Conservation (phyloP, 2,888 invertebrate genomes). For the Seira ritae region DNA sequence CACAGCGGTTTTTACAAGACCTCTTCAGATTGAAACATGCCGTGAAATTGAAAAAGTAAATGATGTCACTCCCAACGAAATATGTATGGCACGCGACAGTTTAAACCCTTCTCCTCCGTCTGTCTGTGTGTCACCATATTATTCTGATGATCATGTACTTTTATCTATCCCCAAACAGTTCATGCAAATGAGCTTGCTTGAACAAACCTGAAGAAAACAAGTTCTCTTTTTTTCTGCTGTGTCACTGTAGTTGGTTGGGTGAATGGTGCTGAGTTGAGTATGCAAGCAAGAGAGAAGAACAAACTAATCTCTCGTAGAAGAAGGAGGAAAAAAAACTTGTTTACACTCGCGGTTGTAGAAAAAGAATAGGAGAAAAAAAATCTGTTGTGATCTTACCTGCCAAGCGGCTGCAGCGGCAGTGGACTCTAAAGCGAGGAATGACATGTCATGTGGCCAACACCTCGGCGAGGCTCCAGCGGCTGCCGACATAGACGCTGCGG, state of each 20-base stretch:
- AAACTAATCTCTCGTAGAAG: background rate
- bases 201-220: background rate
- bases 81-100: background rate
- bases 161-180: too few relatives aligned
- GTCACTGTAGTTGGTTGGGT: too few relatives aligned
- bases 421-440: slow-evolving; percentile 71
- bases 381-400: slow-evolving; percentile 67
- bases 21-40: too few relatives aligned
- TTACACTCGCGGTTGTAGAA: background rate
- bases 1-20: too few relatives aligned
- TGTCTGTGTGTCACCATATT: too few relatives aligned
- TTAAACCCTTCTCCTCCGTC: slow-evolving; percentile 13
- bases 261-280: too few relatives aligned
- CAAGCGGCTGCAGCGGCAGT: slow-evolving; percentile 68
- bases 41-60: too few relatives aligned
- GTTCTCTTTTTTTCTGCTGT: too few relatives aligned
- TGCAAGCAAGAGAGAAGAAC: too few relatives aligned
- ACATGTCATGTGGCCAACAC: slow-evolving; percentile 73
- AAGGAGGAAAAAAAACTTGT: slow-evolving; percentile 19
- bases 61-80: background rate
- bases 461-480: slow-evolving; percentile 67
- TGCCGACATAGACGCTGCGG: slow-evolving; percentile 67
- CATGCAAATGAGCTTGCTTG: background rate
- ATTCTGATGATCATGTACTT: too few relatives aligned
- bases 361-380: background rate